These are phyloP conservation scores for Asobara japonica DNA, from an alignment of 1,140 invertebrate genomes.

Conservation along the genomic window DNA sequence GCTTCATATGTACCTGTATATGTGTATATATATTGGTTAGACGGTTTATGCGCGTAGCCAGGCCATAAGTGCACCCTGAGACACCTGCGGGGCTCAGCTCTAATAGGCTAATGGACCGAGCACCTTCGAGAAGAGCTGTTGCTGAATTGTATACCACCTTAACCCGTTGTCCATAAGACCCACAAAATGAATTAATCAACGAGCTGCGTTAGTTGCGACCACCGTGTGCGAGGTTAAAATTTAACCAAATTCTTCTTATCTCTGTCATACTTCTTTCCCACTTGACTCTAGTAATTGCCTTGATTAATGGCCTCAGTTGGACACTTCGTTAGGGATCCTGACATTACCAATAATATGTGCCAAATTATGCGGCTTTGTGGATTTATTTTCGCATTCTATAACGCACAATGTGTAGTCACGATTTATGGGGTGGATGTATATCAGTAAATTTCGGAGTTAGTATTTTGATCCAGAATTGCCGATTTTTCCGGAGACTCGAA, in stretches of 20 bases:
- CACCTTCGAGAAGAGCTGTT: constrained; percentile 18
- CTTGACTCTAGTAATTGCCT: constrained; percentile 17
- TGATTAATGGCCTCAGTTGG: neutral
- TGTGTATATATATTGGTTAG: constrained; percentile 6
- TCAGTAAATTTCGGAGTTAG: too few species aligned
- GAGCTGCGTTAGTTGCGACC: neutral
- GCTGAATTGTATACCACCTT: neutral
- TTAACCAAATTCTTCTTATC: neutral
- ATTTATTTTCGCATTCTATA: neutral
- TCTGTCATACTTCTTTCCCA: neutral
- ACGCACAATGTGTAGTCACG: neutral
- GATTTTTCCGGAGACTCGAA: too few species aligned
- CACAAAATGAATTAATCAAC: constrained; percentile 31
- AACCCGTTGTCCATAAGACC: neutral
- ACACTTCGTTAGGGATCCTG: neutral
- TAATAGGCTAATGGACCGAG: constrained; percentile 36
- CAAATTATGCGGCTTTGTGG: neutral
- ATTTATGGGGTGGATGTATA: too few species aligned
- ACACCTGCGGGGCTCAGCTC: neutral
- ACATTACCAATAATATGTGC: neutral
- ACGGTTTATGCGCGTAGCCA: constrained; percentile 1
- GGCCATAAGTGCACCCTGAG: constrained; percentile 6
- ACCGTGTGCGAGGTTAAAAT: neutral
- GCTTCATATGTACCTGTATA: neutral
- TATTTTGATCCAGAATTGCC: too few species aligned